These are phyloP conservation scores for Thera britannica DNA, from an alignment of 2,888 invertebrate species.

Conservation along the genomic window DNA sequence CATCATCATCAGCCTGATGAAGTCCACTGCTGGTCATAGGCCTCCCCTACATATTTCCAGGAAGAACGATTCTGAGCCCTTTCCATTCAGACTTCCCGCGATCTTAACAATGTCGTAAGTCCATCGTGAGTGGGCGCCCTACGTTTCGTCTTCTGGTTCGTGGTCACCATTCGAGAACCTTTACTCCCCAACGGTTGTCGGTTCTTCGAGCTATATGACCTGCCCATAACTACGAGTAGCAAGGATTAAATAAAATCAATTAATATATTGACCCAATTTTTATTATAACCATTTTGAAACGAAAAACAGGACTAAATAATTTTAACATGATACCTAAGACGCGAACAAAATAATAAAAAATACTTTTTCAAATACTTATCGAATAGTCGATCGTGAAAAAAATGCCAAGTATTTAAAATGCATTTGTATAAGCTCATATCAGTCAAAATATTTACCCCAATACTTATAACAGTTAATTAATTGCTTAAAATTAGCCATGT, in stretches of 20 bases:
- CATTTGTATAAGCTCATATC: slow-evolving; percentile 18
- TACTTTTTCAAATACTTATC: slow-evolving; percentile 13
- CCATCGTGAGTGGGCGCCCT: no score
- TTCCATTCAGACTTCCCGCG: no score
- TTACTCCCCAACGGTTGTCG: no score
- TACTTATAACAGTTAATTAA: not conserved
- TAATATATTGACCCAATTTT: slow-evolving; percentile 8
- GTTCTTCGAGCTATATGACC: no score
- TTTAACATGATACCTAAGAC: not conserved
- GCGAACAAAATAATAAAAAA: slow-evolving; percentile 7
- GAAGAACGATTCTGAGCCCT: no score
- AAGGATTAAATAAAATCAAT: not conserved
- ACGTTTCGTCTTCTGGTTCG: no score
- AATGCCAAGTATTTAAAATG: slow-evolving; percentile 9
- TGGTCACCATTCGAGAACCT: no score
- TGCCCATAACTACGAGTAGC: not conserved
- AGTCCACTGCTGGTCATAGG: no score
- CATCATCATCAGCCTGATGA: no score
- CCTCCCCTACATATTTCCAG: no score
- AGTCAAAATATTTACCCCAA: slow-evolving; percentile 8
- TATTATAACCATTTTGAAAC: slow-evolving; percentile 9
- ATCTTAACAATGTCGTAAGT: no score
- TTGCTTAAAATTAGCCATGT: not conserved
- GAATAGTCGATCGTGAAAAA: not conserved
- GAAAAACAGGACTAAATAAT: slow-evolving; percentile 9